These are phyloP conservation scores for Volucella inflata DNA, from an alignment of 2,888 invertebrate species.

Conservation along the genomic window DNA sequence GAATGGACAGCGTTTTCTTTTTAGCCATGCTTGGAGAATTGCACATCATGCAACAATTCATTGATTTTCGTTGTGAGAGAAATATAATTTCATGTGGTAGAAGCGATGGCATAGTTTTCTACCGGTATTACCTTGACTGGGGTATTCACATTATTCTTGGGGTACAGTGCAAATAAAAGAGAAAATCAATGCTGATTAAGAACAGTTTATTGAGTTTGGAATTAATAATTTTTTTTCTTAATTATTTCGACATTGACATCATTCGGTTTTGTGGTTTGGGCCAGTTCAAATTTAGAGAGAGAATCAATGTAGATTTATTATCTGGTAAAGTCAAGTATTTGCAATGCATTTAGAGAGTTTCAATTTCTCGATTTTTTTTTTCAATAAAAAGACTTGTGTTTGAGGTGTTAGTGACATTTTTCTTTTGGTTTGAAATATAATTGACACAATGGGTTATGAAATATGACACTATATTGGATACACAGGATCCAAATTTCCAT, in stretches of 20 bases:
- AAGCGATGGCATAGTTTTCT: constrained; percentile 42
- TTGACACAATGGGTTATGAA: no score
- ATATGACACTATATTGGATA: no score
- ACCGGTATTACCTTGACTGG: constrained; percentile 46
- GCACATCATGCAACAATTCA: constrained; percentile 1
- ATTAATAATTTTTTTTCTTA: constrained; percentile 4
- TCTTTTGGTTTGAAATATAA: no score
- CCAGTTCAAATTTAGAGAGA: background rate
- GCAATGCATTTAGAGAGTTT: background rate
- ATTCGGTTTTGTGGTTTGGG: constrained; percentile 11
- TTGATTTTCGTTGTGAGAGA: constrained; percentile 21
- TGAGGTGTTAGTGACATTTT: no score
- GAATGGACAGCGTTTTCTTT: constrained; percentile 4
- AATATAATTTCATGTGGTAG: constrained; percentile 8
- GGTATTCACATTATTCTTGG: constrained; percentile 25
- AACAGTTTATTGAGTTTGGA: constrained; percentile 33
- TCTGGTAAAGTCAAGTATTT: background rate
- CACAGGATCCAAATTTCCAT: no score
- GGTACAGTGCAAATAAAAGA: background rate
- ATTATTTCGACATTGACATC: constrained; percentile 23
- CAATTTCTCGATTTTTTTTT: no score
- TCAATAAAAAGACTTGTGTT: no score
- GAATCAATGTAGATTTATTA: background rate
- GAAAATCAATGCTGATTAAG: constrained; percentile 21
- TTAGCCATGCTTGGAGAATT: background rate